phyloP scores from a whole-genome alignment of 2,113 vertebrate species.

The Falco punctatus region DNA sequence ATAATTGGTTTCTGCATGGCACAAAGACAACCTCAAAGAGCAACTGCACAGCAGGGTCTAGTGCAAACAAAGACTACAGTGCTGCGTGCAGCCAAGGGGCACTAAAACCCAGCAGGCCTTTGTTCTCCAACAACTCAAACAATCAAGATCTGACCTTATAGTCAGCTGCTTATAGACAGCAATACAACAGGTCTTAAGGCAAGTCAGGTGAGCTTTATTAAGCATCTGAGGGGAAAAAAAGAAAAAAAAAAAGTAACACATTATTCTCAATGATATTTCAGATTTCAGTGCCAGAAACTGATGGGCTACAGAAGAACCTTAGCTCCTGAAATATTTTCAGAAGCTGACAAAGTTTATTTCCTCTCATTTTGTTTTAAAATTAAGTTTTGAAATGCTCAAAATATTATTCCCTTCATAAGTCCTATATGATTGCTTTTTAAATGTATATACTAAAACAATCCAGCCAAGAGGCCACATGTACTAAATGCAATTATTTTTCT shows the following conservation, averaged over 20 bases:
- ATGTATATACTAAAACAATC: not conserved
- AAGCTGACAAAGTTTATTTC: not conserved
- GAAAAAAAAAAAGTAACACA: not conserved
- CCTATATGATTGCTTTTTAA: not conserved
- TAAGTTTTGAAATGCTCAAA: not conserved
- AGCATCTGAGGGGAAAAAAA: not conserved
- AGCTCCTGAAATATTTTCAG: not conserved
- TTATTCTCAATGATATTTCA: not conserved
- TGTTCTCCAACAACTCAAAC: conserved; percentile 3
- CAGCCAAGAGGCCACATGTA: not conserved
- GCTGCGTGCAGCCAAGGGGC: not conserved
- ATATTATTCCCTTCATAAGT: not conserved
- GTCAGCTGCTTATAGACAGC: not conserved
- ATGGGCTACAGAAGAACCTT: not conserved
- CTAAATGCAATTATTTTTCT: not conserved
- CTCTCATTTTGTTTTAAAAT: not conserved
- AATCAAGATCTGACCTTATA: not conserved
- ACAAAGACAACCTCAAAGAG: conserved; percentile 20
- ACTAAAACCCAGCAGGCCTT: not conserved
- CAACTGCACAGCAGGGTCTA: not conserved
- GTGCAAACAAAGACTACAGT: not conserved
- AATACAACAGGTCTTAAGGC: not conserved
- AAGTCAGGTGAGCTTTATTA: not conserved
- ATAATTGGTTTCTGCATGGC: not conserved
- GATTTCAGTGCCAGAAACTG: not conserved